These are phyloP conservation scores for Ia io DNA, from an alignment of 2,113 vertebrate species.

Conservation along the genomic window DNA sequence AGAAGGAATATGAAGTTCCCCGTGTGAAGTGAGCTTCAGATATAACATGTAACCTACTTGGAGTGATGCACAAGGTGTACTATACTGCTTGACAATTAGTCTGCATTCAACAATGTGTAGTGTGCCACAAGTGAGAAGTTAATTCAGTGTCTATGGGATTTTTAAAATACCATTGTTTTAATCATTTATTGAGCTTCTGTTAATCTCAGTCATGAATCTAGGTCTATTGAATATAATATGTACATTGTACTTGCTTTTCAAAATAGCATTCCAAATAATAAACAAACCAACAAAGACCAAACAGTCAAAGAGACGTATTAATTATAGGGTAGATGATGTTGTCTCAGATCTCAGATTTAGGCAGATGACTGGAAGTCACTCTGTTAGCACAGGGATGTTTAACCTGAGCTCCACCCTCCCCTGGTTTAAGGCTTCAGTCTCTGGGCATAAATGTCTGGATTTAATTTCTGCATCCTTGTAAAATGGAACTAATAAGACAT, in stretches of 20 bases:
- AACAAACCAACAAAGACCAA: neutral
- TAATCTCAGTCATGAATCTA: neutral
- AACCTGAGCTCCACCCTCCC: neutral
- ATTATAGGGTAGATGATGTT: neutral
- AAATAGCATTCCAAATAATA: neutral
- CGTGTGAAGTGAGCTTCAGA: rapidly evolving
- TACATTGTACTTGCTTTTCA: neutral
- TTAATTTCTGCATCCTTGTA: neutral
- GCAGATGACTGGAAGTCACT: neutral
- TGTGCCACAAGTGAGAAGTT: neutral
- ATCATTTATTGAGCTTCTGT: neutral
- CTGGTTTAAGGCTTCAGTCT: neutral
- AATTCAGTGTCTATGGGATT: neutral
- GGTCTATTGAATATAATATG: neutral
- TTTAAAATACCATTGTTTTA: neutral
- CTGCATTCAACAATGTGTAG: neutral
- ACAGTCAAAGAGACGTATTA: neutral
- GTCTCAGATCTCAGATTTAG: neutral
- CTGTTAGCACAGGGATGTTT: neutral
- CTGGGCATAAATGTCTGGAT: neutral
- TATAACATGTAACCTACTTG: neutral
- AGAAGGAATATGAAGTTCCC: neutral
- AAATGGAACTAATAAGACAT: neutral
- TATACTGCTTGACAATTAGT: neutral
- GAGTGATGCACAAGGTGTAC: neutral